These are phyloP conservation scores for Protophormia terraenovae DNA, from an alignment of 2,888 invertebrate species.

Conservation along the genomic window DNA sequence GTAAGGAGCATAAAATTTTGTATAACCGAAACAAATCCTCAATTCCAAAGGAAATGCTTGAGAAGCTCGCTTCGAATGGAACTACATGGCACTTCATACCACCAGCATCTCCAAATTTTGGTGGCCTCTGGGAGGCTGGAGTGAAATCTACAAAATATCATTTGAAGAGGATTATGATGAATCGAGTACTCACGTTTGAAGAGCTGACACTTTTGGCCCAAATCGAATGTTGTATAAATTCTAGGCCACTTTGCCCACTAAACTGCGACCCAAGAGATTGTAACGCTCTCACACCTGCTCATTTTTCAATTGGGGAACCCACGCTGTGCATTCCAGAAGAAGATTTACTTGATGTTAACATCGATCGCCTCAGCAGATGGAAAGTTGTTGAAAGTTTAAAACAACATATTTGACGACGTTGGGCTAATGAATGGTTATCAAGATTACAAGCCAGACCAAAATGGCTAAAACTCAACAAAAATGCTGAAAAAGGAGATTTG, in stretches of 20 bases:
- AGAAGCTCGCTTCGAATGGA: neutral
- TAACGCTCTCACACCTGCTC: slow-evolving; percentile 23
- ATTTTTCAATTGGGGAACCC: slow-evolving; percentile 37
- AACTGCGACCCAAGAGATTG: slow-evolving; percentile 18
- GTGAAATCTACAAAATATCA: slow-evolving; percentile 58
- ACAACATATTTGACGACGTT: slow-evolving; percentile 61
- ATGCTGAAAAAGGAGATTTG: slow-evolving; percentile 43
- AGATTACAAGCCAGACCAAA: slow-evolving; percentile 49
- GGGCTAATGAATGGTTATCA: slow-evolving; percentile 49
- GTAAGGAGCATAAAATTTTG: slow-evolving; percentile 28
- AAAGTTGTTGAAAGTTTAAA: slow-evolving; percentile 16
- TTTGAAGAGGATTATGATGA: slow-evolving; percentile 34
- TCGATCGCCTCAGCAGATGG: slow-evolving; percentile 33
- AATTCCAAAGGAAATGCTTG: neutral
- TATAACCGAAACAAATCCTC: slow-evolving; percentile 58
- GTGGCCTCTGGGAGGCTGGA: slow-evolving; percentile 52
- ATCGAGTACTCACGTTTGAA: slow-evolving; percentile 29
- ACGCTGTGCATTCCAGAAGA: slow-evolving; percentile 8
- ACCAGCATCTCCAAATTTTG: slow-evolving; percentile 58
- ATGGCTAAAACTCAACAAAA: slow-evolving; percentile 26
- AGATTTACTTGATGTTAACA: slow-evolving; percentile 13
- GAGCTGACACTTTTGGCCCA: slow-evolving; percentile 40
- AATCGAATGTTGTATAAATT: slow-evolving; percentile 53
- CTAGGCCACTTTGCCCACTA: slow-evolving; percentile 42
- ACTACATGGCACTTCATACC: slow-evolving; percentile 56